Evolutionary conservation across 1,140 invertebrate genomes (phyloP), one percentile per base, ranked within the genome.

Genomic region (Diprion similis): DNA sequence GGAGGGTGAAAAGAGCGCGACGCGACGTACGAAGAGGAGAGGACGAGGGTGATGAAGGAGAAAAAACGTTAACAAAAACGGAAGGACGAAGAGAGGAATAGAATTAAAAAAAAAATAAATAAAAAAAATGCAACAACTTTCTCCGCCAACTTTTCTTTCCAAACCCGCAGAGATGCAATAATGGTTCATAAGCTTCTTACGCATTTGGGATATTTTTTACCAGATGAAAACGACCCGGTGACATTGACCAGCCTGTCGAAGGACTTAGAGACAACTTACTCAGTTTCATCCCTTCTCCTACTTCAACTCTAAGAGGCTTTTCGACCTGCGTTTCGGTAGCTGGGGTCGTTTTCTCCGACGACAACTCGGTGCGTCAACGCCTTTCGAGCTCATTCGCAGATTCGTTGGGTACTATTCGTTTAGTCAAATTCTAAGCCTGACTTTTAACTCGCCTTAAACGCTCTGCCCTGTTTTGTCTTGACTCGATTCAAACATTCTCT

Each of bases 231-330:
- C 78, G 78, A 17, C 51, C 78, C 79, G 75, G 75, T 71, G 75
- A 76, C 77, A 76, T 80, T 83, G 81, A 82, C 82, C 81, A 78
- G 77, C 77, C 78, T 75, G 67, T 67, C 77, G 76, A 74, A 79
- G 78, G 78, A 78, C 76, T 81, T 80, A 82, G 79, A 37, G 24
- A 82, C 76, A 83, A 82, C 80, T 81, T 80, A 83, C 79, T 83
- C 46, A 19, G 15, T 47, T 67, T 9, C 15, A 19, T 64, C 48
- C 45, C 65, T 19, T 37, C 48, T 46, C 59, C 48, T 51, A 46
- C 66, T 8, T 18, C 24, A 24, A 37, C 68, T 46, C 19, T 37
- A 37, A 37, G 24, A 37, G 24, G 24, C 2, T 13, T 24, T 67
- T 66, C 46, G 37, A 10, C 17, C 7, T 46, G 10, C 18, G 46